Base-by-base conservation (phyloP, 1,140 invertebrate genomes). In the Meloidogyne floridensis region DNA sequence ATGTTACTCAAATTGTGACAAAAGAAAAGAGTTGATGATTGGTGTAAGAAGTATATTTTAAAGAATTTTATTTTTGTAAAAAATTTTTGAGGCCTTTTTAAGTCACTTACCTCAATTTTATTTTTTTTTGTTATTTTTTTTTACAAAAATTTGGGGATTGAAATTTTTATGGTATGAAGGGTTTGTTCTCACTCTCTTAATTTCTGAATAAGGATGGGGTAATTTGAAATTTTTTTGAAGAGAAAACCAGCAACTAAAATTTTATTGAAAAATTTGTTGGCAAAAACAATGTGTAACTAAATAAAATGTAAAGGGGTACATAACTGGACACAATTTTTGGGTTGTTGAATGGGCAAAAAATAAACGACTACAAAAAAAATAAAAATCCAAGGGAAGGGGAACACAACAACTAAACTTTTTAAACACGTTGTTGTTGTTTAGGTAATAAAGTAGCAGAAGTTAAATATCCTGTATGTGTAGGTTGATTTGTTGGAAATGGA, bases 391-490 rank as follows among this genome's bases (percentile, higher is more conserved):
- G 73, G 73, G 73, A 9, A 20, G 20, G 18, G 73, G 18, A 75
- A 6, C 32, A 32, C 73, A n/a, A 3, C 3, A 32, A 32, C 32
- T 2, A 32, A 32, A 20, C 20, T 32, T 32, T 32, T 32, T 9
- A 6, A 20, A 75, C 59, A 10, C 11, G 59, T 51, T 20, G 74
- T 9, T 54, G 32, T 47, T 18, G 18, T 53, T n/a, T 53, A 8
- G 87, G 84, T 53, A 88, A 80, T 70, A 88, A 70, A n/a, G 87
- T 88, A 59, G 87, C 87, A 59, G 83, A 85, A 59, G 85, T 88
- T 43, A 88, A 76, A 72, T 88, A 88, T 18, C 87, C 87, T 56
- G 87, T 89, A 72, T 88, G 87, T 47, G 87, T 89, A n/a, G 87
- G 87, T 76, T 88, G 87, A 10, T 69, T 73, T 9, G 65, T 71